Evolutionary conservation across 2,113 vertebrate species (phyloP).

Genomic region (Serilophus lunatus): DNA sequence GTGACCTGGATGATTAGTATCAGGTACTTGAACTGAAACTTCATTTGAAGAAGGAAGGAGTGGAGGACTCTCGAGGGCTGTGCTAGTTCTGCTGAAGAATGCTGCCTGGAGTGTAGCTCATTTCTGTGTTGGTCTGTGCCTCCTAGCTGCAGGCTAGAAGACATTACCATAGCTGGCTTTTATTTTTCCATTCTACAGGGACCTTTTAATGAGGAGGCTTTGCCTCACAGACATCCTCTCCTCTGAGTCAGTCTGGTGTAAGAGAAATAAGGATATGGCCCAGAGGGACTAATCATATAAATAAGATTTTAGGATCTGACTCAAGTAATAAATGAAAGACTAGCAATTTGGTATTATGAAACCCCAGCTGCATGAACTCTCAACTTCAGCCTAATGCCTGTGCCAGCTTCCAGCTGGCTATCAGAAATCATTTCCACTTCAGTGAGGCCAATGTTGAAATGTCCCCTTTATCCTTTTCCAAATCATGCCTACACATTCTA

Average conservation of each 20-base stretch:
- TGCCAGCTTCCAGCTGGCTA: conserved; percentile 63
- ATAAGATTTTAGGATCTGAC: conserved; percentile 56
- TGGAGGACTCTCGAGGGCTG: neutral
- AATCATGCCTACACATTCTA: conserved; percentile 8
- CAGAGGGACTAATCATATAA: conserved; percentile 59
- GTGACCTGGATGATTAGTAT: conserved; percentile 4
- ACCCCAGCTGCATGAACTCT: conserved; percentile 55
- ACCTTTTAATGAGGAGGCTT: conserved; percentile 41
- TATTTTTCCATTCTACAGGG: conserved; percentile 26
- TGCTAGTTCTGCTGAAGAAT: conserved; percentile 22
- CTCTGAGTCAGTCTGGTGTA: conserved; percentile 20
- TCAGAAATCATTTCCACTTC: conserved; percentile 62
- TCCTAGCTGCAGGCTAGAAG: neutral
- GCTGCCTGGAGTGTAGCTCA: neutral
- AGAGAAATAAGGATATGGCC: conserved; percentile 45
- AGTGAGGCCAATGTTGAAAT: conserved; percentile 32
- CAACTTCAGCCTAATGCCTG: conserved; percentile 37
- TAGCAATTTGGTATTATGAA: conserved; percentile 48
- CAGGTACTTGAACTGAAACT: neutral
- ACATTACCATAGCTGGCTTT: conserved; percentile 2
- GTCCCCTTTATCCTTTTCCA: conserved; percentile 57
- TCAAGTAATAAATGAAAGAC: conserved; percentile 49
- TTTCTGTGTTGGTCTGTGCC: conserved; percentile 8
- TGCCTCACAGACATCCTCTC: neutral
- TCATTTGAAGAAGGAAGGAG: neutral